Conservation (phyloP, 1,140 invertebrate genomes). For the Ridgeia piscesae region DNA sequence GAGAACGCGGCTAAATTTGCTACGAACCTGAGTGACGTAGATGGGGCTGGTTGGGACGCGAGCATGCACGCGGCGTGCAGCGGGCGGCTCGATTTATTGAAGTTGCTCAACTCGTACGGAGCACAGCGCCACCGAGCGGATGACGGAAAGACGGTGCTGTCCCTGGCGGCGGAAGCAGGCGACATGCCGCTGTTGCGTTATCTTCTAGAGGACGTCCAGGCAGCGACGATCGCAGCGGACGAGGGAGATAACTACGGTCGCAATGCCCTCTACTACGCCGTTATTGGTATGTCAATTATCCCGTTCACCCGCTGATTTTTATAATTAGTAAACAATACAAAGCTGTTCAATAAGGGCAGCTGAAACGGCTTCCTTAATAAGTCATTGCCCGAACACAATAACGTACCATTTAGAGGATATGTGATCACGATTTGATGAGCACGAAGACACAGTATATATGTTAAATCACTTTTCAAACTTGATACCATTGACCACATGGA, state of each 20-base stretch:
- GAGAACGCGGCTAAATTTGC: conserved; percentile 19
- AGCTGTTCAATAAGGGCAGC: too few species aligned
- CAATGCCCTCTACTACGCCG: conserved; percentile 28
- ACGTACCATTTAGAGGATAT: too few species aligned
- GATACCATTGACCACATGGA: too few species aligned
- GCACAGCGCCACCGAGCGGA: neutral
- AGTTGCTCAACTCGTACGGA: conserved; percentile 13
- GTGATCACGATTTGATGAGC: too few species aligned
- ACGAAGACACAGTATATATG: too few species aligned
- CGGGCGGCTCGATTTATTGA: conserved; percentile 25
- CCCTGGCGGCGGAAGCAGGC: conserved; percentile 29
- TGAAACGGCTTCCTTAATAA: too few species aligned
- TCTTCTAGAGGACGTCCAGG: conserved; percentile 15
- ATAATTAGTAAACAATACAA: too few species aligned
- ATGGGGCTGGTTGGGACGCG: conserved; percentile 33
- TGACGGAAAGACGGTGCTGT: conserved; percentile 29
- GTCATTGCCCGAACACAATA: too few species aligned
- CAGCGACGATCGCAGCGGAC: neutral
- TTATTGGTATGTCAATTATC: neutral
- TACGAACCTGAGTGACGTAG: conserved; percentile 25
- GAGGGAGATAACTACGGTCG: conserved; percentile 26
- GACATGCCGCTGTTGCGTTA: conserved; percentile 20
- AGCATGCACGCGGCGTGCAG: conserved; percentile 28
- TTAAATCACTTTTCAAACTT: too few species aligned
- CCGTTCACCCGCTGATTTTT: neutral